These are phyloP conservation scores for Cheiracanthium punctorium DNA, from an alignment of 2,888 invertebrate species.

Conservation along the genomic window DNA sequence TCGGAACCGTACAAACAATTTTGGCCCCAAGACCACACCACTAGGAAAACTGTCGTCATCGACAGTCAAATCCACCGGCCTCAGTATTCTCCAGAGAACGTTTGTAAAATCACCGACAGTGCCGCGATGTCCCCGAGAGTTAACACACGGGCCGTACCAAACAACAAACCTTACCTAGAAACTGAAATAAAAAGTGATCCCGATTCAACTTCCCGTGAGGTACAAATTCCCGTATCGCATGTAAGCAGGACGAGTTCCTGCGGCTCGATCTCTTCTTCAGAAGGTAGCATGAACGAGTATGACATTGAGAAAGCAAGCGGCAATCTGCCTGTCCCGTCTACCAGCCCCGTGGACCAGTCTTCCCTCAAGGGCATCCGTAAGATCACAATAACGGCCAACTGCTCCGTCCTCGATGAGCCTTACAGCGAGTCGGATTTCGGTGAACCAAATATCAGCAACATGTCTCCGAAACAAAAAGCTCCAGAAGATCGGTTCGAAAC, in stretches of 20 bases:
- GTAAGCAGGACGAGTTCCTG: conserved; percentile 10
- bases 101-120: too few species aligned
- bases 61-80: neutral
- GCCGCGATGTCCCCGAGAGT: neutral
- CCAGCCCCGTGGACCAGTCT: conserved; percentile 7
- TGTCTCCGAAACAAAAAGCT: neutral
- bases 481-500: conserved; percentile 5
- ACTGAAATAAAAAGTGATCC: neutral
- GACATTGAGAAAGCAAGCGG: conserved; percentile 39
- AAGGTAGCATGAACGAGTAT: conserved; percentile 61
- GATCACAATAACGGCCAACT: conserved; percentile 58
- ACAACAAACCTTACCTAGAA: neutral
- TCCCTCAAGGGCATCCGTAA: conserved; percentile 33
- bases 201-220: neutral
- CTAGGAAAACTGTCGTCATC: neutral
- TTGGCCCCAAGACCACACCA: conserved; percentile 45
- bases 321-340: conserved; percentile 15
- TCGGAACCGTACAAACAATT: conserved; percentile 50
- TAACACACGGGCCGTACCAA: neutral
- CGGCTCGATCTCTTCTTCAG: conserved; percentile 45
- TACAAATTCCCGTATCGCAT: neutral
- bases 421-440: neutral
- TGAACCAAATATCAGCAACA: neutral
- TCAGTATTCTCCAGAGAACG: neutral
- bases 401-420: conserved; percentile 56